Percentiles rank a stretch among this genome's conserved stretches.
phyloP scores from a whole-genome alignment of 2,888 invertebrate species.

The Eupithecia dodoneata region DNA sequence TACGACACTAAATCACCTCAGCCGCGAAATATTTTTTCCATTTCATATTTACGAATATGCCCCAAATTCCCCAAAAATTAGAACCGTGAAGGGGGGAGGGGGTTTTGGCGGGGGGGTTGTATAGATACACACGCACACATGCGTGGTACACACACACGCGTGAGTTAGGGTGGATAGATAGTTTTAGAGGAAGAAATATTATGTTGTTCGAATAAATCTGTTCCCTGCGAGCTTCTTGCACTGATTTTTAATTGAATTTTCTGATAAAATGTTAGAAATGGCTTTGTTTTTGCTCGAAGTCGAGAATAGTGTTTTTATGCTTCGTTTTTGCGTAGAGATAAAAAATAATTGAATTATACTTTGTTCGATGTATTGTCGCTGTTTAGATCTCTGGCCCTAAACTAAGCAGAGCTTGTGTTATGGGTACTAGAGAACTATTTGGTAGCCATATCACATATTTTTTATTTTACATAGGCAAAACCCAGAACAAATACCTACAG shows the following conservation, averaged over 20 bases:
- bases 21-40: conserved; percentile 83
- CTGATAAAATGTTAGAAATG: conserved; percentile 27
- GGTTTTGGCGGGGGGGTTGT: conserved; percentile 60
- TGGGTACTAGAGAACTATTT: background rate
- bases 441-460: no score
- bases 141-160: conserved; percentile 36
- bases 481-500: no score
- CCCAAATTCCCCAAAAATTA: conserved; percentile 85
- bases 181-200: conserved; percentile 80
- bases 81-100: conserved; percentile 81
- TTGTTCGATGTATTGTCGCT: background rate
- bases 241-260: conserved; percentile 54
- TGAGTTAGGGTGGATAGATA: conserved; percentile 64
- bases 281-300: conserved; percentile 5
- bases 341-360: background rate
- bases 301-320: background rate
- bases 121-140: conserved; percentile 55
- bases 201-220: conserved; percentile 58
- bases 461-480: no score
- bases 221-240: conserved; percentile 56
- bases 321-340: background rate
- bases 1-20: conserved; percentile 60
- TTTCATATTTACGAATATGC: conserved; percentile 86
- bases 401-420: background rate
- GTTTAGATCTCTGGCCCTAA: background rate